Percentiles rank a stretch among this genome's conserved stretches.
phyloP scores from a whole-genome alignment of 2,113 vertebrate species.

The Protobothrops mucrosquamatus region DNA sequence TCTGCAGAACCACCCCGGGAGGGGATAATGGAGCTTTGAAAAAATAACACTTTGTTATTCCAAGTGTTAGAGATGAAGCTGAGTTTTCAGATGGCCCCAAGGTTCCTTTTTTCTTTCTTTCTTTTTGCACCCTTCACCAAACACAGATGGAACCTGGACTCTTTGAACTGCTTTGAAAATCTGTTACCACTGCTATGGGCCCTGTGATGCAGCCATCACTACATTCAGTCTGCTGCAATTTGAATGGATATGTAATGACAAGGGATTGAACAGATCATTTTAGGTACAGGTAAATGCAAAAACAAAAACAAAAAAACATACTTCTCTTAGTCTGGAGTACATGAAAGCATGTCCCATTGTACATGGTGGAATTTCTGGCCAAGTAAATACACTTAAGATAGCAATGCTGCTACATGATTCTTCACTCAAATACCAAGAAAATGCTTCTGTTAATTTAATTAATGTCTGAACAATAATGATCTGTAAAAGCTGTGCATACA shows the following conservation, averaged over 20 bases:
- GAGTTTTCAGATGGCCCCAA: slow-evolving; percentile 93
- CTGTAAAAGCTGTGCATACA: slow-evolving; percentile 20
- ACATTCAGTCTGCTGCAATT: slow-evolving; percentile 74
- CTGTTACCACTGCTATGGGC: slow-evolving; percentile 74
- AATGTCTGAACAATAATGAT: slow-evolving; percentile 50
- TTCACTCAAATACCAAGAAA: slow-evolving; percentile 52
- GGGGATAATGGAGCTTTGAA: slow-evolving; percentile 93
- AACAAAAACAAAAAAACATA: slow-evolving; percentile 29
- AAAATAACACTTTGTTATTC: slow-evolving; percentile 99
- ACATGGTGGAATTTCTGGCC: neutral
- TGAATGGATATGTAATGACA: slow-evolving; percentile 77
- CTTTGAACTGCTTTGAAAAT: slow-evolving; percentile 84
- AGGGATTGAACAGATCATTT: slow-evolving; percentile 72
- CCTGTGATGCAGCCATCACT: slow-evolving; percentile 73
- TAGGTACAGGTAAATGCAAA: slow-evolving; percentile 61
- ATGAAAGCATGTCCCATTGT: neutral
- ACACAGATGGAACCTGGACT: slow-evolving; percentile 82
- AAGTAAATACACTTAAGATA: neutral
- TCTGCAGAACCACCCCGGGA: slow-evolving; percentile 87
- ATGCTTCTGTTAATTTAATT: slow-evolving; percentile 54
- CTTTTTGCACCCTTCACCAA: slow-evolving; percentile 81
- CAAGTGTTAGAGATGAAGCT: slow-evolving; percentile 90
- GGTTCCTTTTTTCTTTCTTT: slow-evolving; percentile 51
- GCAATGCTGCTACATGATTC: slow-evolving; percentile 19
- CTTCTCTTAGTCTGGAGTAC: neutral